Evolutionary conservation across 1,140 invertebrate species (phyloP), one percentile per base, ranked within the genome.

Genomic region (Amyelois transitella): DNA sequence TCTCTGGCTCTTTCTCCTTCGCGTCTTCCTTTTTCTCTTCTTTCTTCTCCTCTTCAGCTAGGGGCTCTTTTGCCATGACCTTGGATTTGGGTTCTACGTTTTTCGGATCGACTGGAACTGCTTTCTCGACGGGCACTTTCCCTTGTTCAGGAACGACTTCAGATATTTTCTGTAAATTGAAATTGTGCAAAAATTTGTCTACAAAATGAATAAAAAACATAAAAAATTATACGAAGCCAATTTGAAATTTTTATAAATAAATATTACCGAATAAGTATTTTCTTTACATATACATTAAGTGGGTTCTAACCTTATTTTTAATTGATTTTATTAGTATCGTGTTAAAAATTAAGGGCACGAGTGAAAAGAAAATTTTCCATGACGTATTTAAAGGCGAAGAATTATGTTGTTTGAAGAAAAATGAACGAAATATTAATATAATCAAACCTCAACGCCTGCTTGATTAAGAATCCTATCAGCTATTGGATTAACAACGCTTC

Each of bases 31-130:
- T 52, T 38, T 66, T 71, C 18, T 66, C 64, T 44, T 72, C 69
- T 22, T 57, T 60, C 48, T 62, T 66, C 21, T 64, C 58, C 2
- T 81, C 77, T 44, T 79, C 71, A 5, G 84, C 28, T 32, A 6
- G 1, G 10, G 10, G 4, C 10, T 32, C 28, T 10, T 32, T 12
- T 6, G 28, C 28, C 4, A 32, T 6, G 4, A 32, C 28, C 10
- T 32, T 32, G 10, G 28, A 32, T 10, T 32, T 32, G 4, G 28
- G 28, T 32, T 32, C 28, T 10, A 32, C 28, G 2, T 6, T 2
- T 6, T 32, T 32, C 6, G 28, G 8, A 24, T 24, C 22, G 8
- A 24, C 22, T 24, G 22, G 28, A 4, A 32, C 10, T 6, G 28
- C 4, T 32, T 32, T 32, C 2, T 32, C 28, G 12, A 32, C 28